Evolutionary conservation across 64 coral and sea anemone genomes (phyloP).

Genomic region (Montipora foliosa): DNA sequence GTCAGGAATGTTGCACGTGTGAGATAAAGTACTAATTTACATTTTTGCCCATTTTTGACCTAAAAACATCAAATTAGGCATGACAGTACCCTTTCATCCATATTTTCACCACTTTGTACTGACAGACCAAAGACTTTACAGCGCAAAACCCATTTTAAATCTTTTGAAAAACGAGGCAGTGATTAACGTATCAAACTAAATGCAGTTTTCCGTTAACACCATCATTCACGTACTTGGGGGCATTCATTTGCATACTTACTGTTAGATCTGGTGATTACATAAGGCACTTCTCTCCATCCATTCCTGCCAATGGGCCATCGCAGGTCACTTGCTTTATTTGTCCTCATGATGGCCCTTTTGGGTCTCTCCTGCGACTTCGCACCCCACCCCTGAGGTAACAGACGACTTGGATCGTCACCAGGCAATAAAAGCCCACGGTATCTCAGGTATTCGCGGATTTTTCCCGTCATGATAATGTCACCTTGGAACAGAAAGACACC

Average conservation of each 20-base stretch:
- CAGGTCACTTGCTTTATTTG: background rate
- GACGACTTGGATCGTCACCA: background rate
- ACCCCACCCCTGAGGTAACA: background rate
- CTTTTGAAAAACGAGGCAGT: no score
- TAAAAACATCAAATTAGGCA: no score
- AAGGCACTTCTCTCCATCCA: slow-evolving; percentile 20
- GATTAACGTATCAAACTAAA: no score
- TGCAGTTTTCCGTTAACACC: no score
- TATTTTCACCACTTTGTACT: no score
- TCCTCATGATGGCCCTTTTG: slow-evolving; percentile 20
- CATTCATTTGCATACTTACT: background rate
- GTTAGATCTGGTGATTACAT: background rate
- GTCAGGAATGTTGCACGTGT: no score
- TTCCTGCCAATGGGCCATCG: background rate
- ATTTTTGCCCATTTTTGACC: no score
- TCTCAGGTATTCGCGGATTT: background rate
- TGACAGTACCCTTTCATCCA: no score
- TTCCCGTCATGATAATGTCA: background rate
- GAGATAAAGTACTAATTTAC: no score
- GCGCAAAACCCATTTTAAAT: no score
- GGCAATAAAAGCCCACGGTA: slow-evolving; percentile 21
- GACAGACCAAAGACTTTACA: no score
- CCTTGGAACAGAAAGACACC: slow-evolving; percentile 13
- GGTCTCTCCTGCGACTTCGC: background rate
- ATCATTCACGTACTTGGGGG: no score